phyloP scores from a whole-genome alignment of 2,113 vertebrate genomes.

The western clawed frog (Xenopus tropicalis) region DNA sequence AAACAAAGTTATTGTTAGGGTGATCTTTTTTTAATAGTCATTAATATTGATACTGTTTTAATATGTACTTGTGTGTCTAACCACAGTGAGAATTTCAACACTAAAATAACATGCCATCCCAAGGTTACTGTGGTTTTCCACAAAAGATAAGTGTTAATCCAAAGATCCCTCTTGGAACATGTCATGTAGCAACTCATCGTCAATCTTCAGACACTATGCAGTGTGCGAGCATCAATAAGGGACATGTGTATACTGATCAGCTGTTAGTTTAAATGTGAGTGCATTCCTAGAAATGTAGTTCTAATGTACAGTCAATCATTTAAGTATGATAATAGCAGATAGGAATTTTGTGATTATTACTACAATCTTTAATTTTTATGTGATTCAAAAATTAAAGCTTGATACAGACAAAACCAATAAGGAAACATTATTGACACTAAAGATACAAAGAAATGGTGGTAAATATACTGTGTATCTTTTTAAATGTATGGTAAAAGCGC shows the following conservation, averaged over 20 bases:
- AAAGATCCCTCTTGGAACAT: neutral
- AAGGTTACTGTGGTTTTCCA: neutral
- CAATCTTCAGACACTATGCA: too few relatives aligned
- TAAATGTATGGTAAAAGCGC: too few relatives aligned
- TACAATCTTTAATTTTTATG: neutral
- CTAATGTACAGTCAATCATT: neutral
- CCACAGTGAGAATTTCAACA: too few relatives aligned
- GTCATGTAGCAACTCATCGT: neutral
- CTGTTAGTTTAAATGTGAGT: neutral
- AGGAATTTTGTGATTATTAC: conserved; percentile 39
- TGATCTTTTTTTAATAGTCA: too few relatives aligned
- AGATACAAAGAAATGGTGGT: too few relatives aligned
- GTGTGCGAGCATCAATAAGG: neutral
- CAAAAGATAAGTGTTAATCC: neutral
- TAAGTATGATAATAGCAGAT: conserved; percentile 43
- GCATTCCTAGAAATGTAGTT: neutral
- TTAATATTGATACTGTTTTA: too few relatives aligned
- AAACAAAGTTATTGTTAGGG: too few relatives aligned
- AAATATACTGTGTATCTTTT: too few relatives aligned
- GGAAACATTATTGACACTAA: too few relatives aligned
- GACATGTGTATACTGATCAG: neutral
- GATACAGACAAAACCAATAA: neutral
- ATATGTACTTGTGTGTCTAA: too few relatives aligned
- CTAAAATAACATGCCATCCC: neutral
- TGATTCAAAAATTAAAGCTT: neutral